These are phyloP conservation scores for Kryphioiulus occultus DNA, from an alignment of 2,888 invertebrate genomes.

Conservation along the genomic window DNA sequence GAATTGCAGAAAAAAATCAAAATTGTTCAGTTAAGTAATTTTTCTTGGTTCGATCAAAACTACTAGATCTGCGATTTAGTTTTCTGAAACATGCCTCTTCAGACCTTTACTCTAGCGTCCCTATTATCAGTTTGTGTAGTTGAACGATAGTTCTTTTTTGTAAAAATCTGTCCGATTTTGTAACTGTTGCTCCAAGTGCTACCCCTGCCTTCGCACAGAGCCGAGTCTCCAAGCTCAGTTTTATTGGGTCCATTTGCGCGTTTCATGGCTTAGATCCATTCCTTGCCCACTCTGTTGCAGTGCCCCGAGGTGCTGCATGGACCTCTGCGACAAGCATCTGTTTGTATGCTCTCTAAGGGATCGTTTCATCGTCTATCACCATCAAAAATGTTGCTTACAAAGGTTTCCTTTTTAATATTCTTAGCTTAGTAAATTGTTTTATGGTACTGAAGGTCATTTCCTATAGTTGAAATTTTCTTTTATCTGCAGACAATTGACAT, in stretches of 20 bases:
- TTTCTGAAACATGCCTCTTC: background rate
- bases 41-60: background rate
- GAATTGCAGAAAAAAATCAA: no score
- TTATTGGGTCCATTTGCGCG: conserved; percentile 11
- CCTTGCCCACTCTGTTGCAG: background rate
- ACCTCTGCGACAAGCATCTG: background rate
- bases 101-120: background rate
- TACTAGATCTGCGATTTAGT: background rate
- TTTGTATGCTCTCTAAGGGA: background rate
- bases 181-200: background rate
- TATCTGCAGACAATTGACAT: no score
- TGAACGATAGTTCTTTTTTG: background rate
- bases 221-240: conserved; percentile 11
- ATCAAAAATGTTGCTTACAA: background rate
- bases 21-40: no score
- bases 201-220: background rate
- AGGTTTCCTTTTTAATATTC: no score
- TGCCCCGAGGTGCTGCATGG: background rate
- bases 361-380: background rate
- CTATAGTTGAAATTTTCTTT: no score
- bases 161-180: background rate
- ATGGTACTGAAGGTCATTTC: no score
- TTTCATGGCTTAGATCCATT: conserved; percentile 4
- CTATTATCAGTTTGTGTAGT: background rate
- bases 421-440: no score